These are phyloP conservation scores for Gila orcuttii DNA, from an alignment of 2,113 vertebrate species.

Conservation along the genomic window DNA sequence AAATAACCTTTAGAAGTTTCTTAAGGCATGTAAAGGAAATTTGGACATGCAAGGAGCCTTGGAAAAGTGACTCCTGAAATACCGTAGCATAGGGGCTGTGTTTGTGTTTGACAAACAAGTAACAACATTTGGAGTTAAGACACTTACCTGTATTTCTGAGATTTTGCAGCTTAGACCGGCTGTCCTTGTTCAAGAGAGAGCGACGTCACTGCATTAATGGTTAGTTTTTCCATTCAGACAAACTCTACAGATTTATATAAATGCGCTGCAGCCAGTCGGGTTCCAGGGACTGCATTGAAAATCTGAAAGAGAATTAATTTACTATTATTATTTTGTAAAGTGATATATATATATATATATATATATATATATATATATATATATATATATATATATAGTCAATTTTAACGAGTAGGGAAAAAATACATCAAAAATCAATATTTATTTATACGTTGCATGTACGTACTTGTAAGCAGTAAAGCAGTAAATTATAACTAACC, in stretches of 20 bases:
- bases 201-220: background rate
- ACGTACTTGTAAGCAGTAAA: too few relatives aligned
- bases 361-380: background rate
- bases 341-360: too few relatives aligned
- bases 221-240: background rate
- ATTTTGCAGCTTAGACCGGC: background rate
- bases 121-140: background rate
- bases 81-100: background rate
- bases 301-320: background rate
- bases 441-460: background rate
- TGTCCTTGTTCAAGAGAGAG: background rate
- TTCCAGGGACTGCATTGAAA: background rate
- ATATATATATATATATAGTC: background rate
- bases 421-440: background rate
- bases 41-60: background rate
- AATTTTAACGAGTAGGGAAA: background rate
- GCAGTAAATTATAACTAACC: background rate
- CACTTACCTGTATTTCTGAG: background rate
- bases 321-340: background rate
- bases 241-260: background rate
- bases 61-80: background rate
- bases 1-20: background rate
- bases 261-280: background rate
- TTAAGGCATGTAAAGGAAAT: background rate
- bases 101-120: background rate